Evolutionary conservation across 2,113 vertebrate species (phyloP), one percentile per base, ranked within the genome.

Genomic region (Dissostichus mawsoni): DNA sequence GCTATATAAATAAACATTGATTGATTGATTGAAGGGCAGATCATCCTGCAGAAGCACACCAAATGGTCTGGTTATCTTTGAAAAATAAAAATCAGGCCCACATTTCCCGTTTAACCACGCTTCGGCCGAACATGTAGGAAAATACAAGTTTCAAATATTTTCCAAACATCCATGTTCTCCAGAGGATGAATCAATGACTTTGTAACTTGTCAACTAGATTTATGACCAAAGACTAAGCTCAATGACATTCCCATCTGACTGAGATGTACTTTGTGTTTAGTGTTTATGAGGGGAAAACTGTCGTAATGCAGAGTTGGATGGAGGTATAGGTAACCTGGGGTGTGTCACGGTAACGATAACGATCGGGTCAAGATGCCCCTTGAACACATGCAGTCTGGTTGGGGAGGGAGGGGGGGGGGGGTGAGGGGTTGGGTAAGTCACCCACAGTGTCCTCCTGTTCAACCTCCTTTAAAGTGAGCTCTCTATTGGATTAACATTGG

Each of bases 401-500:
- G 75, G 48, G 69, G 47, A 59, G 57, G 66, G 52, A 14, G 41
- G 52, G 41, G 75, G 20, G 75, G 20, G 20, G 20, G 20, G 20
- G 20, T 20, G 20, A 20, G 20, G 56, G 76, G 57, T 58, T 61
- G 63, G 33, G 57, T 69, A 63, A 18, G 74, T 83, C 70, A 75
- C 75, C 77, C 88, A 82, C 78, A 81, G 69, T 78, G 86, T 92
- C 89, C 92, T 92, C 89, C 87, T 87, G 89, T 89, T 91, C 80
- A 83, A 83, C 74, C 87, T 84, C 74, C 74, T 92, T 87, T 85
- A 82, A 90, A 92, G 83, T 16, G 13, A 84, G 70, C 17, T 63
- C 80, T 93, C 90, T 90, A 93, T 94, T 90, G 87, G 93, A 94
- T 94, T 94, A 94, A 64, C 23, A 12, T 71, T 82, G 72, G 91